Percentiles rank a stretch among this genome's conserved stretches.
Evolutionary conservation across 2,888 invertebrate species (phyloP).

Genomic region (Hedya salicella): DNA sequence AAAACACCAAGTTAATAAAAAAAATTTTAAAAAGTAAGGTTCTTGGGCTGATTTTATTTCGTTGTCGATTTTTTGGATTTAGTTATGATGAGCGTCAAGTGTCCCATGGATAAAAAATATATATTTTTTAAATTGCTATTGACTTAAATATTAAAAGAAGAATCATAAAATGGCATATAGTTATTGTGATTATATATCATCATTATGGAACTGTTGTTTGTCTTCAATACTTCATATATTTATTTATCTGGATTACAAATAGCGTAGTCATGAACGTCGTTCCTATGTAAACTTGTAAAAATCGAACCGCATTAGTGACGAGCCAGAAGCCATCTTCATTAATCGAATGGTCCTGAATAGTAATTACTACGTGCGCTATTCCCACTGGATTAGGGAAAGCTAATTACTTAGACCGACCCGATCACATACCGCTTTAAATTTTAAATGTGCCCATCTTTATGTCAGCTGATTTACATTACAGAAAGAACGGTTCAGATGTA

Average conservation of each 20-base stretch:
- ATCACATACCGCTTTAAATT: slow-evolving; percentile 23
- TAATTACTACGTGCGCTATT: slow-evolving; percentile 22
- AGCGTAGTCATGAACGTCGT: background rate
- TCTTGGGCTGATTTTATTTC: too few species aligned
- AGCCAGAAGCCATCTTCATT: slow-evolving; percentile 23
- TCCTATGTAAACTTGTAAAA: slow-evolving; percentile 8
- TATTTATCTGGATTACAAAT: background rate
- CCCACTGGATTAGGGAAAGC: slow-evolving; percentile 24
- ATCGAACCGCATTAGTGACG: slow-evolving; percentile 2
- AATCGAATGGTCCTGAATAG: slow-evolving; percentile 25
- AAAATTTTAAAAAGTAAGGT: too few species aligned
- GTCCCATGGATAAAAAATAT: too few species aligned
- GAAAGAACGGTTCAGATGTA: slow-evolving; percentile 7
- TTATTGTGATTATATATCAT: too few species aligned
- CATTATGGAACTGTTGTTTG: too few species aligned
- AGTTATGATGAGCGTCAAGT: too few species aligned
- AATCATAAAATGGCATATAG: too few species aligned
- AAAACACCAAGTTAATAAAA: too few species aligned
- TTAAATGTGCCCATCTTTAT: slow-evolving; percentile 23
- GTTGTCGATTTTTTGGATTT: too few species aligned
- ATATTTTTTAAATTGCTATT: too few species aligned
- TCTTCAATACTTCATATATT: too few species aligned
- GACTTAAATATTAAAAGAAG: too few species aligned
- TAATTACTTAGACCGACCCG: slow-evolving; percentile 35
- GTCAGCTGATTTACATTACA: slow-evolving; percentile 19